A percentile compares a stretch with the other conserved stretches of the same genome.
These are phyloP conservation scores for Anastrepha ludens DNA, from an alignment of 1,140 invertebrate species.

Conservation along the genomic window DNA sequence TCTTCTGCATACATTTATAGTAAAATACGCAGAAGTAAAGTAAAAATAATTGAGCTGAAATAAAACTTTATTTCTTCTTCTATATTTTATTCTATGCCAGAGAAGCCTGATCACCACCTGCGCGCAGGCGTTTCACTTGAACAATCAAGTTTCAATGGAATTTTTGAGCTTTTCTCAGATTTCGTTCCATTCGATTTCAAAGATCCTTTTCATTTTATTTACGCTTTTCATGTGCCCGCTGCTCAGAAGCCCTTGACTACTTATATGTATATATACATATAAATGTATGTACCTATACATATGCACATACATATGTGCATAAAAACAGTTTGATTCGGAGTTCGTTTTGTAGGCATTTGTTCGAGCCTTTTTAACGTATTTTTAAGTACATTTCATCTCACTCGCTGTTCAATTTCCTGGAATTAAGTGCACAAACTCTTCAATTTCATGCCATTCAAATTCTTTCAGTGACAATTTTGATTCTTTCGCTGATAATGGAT, in stretches of 20 bases:
- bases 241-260: background rate
- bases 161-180: slow-evolving; percentile 48
- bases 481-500: background rate
- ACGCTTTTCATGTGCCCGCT: background rate
- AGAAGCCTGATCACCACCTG: slow-evolving; percentile 3
- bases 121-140: slow-evolving; percentile 21
- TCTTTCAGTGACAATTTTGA: background rate
- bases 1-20: too few species aligned
- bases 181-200: background rate
- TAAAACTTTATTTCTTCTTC: too few species aligned
- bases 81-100: background rate
- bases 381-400: slow-evolving; percentile 20
- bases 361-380: slow-evolving; percentile 15
- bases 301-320: too few species aligned
- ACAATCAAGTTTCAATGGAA: slow-evolving; percentile 18
- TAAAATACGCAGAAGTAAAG: too few species aligned
- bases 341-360: background rate
- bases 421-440: background rate
- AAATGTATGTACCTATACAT: background rate
- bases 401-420: slow-evolving; percentile 30
- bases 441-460: background rate
- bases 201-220: slow-evolving; percentile 19
- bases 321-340: background rate
- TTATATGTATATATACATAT: background rate
- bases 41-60: too few species aligned